Evolutionary conservation across 2,113 vertebrate genomes (phyloP).

Genomic region (Falcunculus frontatus): DNA sequence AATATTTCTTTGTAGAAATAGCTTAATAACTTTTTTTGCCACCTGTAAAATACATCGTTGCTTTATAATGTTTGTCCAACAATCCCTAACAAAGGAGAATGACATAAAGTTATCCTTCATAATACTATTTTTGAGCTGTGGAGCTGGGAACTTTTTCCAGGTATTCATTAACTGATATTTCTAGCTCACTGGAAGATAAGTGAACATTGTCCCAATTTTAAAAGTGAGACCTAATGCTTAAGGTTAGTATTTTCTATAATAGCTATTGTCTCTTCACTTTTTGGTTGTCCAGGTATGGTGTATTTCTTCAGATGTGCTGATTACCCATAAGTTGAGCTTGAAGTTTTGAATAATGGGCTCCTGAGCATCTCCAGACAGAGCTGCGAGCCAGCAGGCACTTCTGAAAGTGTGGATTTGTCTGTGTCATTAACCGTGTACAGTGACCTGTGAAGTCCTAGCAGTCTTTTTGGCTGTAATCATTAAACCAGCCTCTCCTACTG

Average conservation of each 20-base stretch:
- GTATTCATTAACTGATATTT: constrained; percentile 28
- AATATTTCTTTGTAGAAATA: background rate
- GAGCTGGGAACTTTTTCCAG: background rate
- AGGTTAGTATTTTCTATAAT: background rate
- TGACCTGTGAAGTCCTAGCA: constrained; percentile 10
- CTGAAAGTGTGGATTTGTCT: background rate
- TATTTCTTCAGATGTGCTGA: constrained; percentile 25
- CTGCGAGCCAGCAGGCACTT: background rate
- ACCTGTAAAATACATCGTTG: background rate
- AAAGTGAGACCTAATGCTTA: background rate
- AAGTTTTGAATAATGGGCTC: constrained; percentile 50
- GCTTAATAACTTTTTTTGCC: background rate
- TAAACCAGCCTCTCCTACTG: constrained; percentile 29
- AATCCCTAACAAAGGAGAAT: background rate
- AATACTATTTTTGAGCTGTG: background rate
- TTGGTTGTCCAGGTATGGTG: background rate
- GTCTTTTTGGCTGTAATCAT: constrained; percentile 26
- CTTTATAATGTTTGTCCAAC: background rate
- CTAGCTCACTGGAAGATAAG: background rate
- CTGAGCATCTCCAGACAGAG: constrained; percentile 12
- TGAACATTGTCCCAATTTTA: background rate
- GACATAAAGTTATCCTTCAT: background rate
- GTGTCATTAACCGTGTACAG: background rate
- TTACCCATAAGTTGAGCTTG: background rate
- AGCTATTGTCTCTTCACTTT: constrained; percentile 8